phyloP scores from a whole-genome alignment of 2,888 invertebrate species.

The Catocala fraxini region DNA sequence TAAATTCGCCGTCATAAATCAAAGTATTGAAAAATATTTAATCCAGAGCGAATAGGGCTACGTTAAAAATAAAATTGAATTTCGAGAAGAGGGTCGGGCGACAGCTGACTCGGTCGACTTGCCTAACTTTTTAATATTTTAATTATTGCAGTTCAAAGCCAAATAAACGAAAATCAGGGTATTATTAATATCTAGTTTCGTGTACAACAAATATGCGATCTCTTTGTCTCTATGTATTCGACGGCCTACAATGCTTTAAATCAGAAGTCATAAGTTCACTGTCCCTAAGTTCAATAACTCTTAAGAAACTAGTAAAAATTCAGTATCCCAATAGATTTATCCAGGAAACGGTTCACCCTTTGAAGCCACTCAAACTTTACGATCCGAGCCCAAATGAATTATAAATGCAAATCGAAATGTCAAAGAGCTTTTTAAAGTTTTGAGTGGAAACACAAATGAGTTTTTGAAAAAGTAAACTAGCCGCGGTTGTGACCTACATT shows the following conservation, averaged over 20 bases:
- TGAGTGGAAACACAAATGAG: constrained; percentile 34
- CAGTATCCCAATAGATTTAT: constrained; percentile 17
- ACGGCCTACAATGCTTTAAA: constrained; percentile 1
- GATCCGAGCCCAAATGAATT: constrained; percentile 34
- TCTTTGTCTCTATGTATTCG: not conserved
- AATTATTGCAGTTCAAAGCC: not conserved
- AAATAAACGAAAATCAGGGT: not conserved
- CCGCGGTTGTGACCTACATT: constrained; percentile 55
- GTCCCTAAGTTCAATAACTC: constrained; percentile 10
- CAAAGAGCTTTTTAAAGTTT: constrained; percentile 34
- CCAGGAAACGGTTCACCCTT: constrained; percentile 15
- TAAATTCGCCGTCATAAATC: constrained; percentile 25
- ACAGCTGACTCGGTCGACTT: constrained; percentile 23
- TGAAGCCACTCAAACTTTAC: constrained; percentile 21
- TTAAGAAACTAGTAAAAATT: constrained; percentile 16
- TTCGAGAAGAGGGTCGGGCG: constrained; percentile 26
- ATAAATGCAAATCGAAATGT: constrained; percentile 51
- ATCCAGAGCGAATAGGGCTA: constrained; percentile 25
- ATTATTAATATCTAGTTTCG: too few species aligned
- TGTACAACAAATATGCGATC: too few species aligned
- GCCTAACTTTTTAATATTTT: constrained; percentile 13
- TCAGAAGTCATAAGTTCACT: constrained; percentile 1
- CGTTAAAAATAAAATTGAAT: constrained; percentile 22
- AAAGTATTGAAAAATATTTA: constrained; percentile 25
- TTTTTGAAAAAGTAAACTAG: constrained; percentile 43